phyloP scores from a whole-genome alignment of 2,888 invertebrate species.

The Plutella xylostella region DNA sequence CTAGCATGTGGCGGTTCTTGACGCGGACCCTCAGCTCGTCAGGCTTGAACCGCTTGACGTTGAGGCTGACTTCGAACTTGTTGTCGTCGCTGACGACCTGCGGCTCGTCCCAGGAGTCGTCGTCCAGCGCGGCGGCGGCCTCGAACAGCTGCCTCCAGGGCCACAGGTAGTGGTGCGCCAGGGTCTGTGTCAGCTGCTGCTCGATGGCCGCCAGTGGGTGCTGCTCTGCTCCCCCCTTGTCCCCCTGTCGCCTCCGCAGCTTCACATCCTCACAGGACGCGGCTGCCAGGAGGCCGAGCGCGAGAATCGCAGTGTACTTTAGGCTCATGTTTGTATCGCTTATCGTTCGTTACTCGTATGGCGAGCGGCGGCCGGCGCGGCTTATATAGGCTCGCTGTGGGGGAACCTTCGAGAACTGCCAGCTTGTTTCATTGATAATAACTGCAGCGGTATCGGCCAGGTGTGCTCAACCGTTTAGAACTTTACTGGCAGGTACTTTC shows the following conservation, averaged over 20 bases:
- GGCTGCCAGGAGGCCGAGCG: constrained; percentile 31
- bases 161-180: constrained; percentile 52
- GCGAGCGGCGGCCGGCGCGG: constrained; percentile 22
- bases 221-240: too few species aligned
- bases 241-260: too few species aligned
- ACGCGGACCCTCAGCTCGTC: constrained; percentile 53
- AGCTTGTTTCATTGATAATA: constrained; percentile 43
- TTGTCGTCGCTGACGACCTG: constrained; percentile 44
- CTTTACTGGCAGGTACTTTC: not conserved
- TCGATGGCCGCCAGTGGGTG: constrained; percentile 38
- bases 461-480: constrained; percentile 37
- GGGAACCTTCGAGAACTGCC: constrained; percentile 53
- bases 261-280: constrained; percentile 31
- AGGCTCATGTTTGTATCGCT: constrained; percentile 30
- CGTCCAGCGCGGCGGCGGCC: constrained; percentile 39
- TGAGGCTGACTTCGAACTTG: constrained; percentile 42
- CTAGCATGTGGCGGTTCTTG: constrained; percentile 47
- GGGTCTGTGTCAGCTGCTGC: constrained; percentile 43
- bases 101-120: constrained; percentile 44
- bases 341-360: constrained; percentile 19
- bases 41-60: constrained; percentile 47
- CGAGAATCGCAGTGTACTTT: constrained; percentile 31
- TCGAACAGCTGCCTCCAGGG: constrained; percentile 54
- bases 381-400: constrained; percentile 53
- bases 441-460: constrained; percentile 42